phyloP scores from a whole-genome alignment of 2,797 vertebrate genomes.

The Eulemur albifrons region DNA sequence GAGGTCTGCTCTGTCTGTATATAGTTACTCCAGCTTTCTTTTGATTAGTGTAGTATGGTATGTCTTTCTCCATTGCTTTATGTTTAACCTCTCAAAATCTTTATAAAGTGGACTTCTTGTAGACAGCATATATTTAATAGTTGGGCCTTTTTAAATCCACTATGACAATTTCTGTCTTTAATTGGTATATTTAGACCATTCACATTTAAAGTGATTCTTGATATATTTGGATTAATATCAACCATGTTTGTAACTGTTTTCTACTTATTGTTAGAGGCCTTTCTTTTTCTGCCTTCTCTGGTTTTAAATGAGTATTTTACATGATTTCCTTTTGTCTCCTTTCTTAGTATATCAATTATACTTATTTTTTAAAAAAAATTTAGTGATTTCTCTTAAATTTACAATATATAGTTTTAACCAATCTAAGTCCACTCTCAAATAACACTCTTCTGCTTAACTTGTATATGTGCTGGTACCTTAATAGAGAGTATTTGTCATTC shows the following conservation, averaged over 20 bases:
- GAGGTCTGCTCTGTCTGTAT: neutral
- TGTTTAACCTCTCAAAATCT: neutral
- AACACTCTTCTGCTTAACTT: neutral
- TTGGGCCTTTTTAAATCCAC: neutral
- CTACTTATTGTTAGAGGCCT: neutral
- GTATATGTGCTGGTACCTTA: neutral
- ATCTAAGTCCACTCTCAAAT: neutral
- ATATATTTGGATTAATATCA: neutral
- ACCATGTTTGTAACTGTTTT: neutral
- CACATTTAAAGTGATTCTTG: conserved; percentile 1
- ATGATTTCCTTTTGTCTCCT: neutral
- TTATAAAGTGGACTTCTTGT: neutral
- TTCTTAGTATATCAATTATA: neutral
- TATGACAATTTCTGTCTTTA: neutral
- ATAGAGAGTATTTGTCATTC: neutral
- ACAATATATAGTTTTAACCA: neutral
- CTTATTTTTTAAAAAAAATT: neutral
- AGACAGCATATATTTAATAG: neutral
- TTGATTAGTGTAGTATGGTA: neutral
- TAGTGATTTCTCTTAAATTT: neutral
- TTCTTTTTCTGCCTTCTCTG: neutral
- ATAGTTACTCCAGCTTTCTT: neutral
- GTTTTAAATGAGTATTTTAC: conserved; percentile 10
- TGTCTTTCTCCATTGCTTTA: neutral
- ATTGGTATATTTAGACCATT: neutral